phyloP scores from a whole-genome alignment of 2,797 vertebrate species.

The Schizothorax lantsangensis region DNA sequence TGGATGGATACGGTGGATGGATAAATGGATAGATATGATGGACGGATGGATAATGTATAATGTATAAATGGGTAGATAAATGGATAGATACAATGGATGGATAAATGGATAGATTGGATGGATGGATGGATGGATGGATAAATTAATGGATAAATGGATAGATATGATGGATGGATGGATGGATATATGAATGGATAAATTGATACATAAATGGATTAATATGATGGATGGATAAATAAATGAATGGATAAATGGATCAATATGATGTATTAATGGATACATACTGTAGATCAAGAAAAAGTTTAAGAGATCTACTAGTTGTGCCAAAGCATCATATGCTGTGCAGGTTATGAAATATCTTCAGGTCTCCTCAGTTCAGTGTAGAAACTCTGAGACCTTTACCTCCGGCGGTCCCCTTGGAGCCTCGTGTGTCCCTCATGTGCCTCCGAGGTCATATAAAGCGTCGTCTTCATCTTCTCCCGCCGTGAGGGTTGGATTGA shows the following conservation, averaged over 20 bases:
- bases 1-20: not conserved
- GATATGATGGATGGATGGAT: not conserved
- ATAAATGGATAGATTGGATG: not conserved
- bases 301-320: not conserved
- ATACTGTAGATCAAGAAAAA: not conserved
- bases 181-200: no score
- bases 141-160: no score
- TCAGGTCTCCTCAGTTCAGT: not conserved
- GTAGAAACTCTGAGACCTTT: not conserved
- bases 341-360: not conserved
- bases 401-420: constrained; percentile 15
- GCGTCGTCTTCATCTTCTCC: not conserved
- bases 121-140: rapidly evolving
- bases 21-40: not conserved
- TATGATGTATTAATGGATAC: not conserved
- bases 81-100: not conserved
- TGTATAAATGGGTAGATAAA: not conserved
- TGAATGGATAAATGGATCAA: not conserved
- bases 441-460: not conserved
- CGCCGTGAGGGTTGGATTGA: not conserved
- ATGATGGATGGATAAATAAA: not conserved
- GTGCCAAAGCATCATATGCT: no score
- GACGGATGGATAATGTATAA: no score
- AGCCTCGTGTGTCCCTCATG: not conserved
- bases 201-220: not conserved